These are phyloP conservation scores for Hemicrepidius hirtus DNA, from an alignment of 2,888 invertebrate species.

Conservation along the genomic window DNA sequence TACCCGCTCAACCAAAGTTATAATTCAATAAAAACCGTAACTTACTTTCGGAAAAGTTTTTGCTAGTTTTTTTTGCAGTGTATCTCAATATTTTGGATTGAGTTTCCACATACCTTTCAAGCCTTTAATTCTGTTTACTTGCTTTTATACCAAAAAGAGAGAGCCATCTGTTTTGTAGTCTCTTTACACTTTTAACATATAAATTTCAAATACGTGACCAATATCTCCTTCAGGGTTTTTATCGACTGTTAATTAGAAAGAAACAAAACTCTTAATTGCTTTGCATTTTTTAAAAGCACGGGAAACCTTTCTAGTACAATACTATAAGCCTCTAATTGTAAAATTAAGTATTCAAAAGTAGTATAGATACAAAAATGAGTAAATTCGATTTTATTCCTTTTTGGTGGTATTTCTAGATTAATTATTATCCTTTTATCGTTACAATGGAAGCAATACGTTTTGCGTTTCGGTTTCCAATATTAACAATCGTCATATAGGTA, in stretches of 20 bases:
- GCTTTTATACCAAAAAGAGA: conserved; percentile 17
- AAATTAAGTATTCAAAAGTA: too few species aligned
- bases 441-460: too few species aligned
- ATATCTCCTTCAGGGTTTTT: background rate
- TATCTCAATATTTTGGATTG: conserved; percentile 27
- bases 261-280: too few species aligned
- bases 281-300: too few species aligned
- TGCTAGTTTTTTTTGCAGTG: conserved; percentile 25
- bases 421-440: too few species aligned
- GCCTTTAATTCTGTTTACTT: conserved; percentile 27
- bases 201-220: background rate
- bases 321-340: too few species aligned
- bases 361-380: too few species aligned
- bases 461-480: too few species aligned
- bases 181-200: background rate
- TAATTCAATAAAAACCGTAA: conserved; percentile 26
- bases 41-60: conserved; percentile 10
- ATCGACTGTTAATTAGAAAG: background rate
- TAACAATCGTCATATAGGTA: too few species aligned
- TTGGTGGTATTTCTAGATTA: too few species aligned
- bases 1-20: conserved; percentile 20
- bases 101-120: conserved; percentile 28
- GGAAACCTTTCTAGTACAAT: too few species aligned
- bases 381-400: too few species aligned
- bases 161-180: conserved; percentile 1